Percentiles rank a stretch among this genome's conserved stretches.
Conservation (phyloP, 2,113 vertebrate genomes). For the Calypte anna region DNA sequence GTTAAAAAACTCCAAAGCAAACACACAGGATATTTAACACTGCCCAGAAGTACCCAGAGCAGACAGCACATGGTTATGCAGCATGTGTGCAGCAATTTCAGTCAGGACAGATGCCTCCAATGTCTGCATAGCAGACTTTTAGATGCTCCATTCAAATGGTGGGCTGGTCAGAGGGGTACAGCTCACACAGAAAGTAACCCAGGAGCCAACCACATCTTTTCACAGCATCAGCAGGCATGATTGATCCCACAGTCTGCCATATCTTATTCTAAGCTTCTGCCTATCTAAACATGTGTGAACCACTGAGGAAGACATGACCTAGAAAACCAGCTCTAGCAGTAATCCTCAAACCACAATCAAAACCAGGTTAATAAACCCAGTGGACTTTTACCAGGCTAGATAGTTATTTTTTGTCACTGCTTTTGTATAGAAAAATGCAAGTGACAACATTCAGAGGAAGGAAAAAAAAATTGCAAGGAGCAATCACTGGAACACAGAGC, state of each 20-base stretch:
- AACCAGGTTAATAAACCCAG: background rate
- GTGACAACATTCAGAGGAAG: background rate
- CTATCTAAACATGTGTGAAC: background rate
- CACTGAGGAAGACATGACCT: background rate
- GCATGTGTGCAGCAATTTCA: background rate
- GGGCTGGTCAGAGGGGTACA: background rate
- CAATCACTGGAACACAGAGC: background rate
- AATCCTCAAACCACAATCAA: background rate
- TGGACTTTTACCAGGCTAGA: background rate
- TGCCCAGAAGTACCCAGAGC: background rate
- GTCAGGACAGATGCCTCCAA: background rate
- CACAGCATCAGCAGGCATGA: background rate
- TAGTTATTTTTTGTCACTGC: background rate
- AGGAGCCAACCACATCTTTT: background rate
- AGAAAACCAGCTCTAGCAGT: background rate
- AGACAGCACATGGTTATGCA: fast-evolving
- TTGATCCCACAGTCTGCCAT: background rate
- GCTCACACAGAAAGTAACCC: background rate
- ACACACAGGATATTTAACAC: background rate
- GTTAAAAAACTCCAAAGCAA: background rate
- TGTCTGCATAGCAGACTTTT: background rate
- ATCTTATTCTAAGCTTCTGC: background rate
- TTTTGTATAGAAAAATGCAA: background rate
- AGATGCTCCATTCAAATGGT: background rate
- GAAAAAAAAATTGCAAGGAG: background rate